Evolutionary conservation across 2,888 invertebrate species (phyloP).

Genomic region (Phyto melanocephala): DNA sequence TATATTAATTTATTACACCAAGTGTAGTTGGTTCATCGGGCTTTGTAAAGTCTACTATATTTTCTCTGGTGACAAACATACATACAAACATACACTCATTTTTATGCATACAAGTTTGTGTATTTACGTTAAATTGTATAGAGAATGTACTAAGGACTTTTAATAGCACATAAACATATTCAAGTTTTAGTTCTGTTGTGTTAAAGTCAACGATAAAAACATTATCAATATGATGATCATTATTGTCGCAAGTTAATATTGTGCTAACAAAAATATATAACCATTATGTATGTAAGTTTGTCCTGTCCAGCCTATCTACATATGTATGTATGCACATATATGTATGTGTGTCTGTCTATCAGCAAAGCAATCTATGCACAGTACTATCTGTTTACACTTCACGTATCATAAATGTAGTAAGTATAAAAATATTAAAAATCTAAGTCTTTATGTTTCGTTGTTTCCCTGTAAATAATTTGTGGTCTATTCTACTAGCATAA

Average conservation of each 20-base stretch:
- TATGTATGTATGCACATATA: too few species aligned
- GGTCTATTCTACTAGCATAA: constrained; percentile 4
- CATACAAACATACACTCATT: too few species aligned
- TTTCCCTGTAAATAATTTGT: not conserved
- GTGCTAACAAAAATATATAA: constrained; percentile 25
- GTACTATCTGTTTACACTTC: not conserved
- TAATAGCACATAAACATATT: not conserved
- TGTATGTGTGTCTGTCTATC: not conserved
- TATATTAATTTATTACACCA: constrained; percentile 30
- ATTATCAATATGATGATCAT: constrained; percentile 56
- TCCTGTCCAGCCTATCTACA: not conserved
- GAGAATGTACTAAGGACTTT: not conserved
- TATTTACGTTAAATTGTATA: not conserved
- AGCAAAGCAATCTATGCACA: not conserved
- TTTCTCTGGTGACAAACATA: not conserved
- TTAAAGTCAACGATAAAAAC: constrained; percentile 45
- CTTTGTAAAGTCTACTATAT: not conserved
- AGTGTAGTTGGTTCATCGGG: not conserved
- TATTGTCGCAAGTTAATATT: constrained; percentile 50
- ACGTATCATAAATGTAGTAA: too few species aligned
- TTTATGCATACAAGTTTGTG: not conserved
- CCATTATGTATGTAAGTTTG: not conserved
- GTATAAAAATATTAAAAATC: not conserved
- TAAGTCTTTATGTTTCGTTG: not conserved
- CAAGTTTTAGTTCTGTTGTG: not conserved